Evolutionary conservation across 2,113 vertebrate species (phyloP).

Genomic region (Hyla sarda): DNA sequence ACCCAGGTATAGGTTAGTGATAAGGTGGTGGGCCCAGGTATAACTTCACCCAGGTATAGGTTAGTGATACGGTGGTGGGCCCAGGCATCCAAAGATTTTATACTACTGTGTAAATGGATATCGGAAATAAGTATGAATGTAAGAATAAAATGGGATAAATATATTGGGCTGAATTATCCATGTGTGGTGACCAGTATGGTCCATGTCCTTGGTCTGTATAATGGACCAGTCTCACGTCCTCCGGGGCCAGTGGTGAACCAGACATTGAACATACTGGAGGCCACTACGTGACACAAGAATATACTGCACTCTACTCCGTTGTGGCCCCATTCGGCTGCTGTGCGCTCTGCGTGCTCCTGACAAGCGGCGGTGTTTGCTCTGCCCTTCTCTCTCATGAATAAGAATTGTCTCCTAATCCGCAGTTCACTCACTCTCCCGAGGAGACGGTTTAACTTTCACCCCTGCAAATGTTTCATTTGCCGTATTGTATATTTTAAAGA

Average conservation of each 20-base stretch:
- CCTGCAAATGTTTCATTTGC: constrained; percentile 32
- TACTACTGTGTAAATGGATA: too few relatives aligned
- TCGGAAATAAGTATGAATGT: too few relatives aligned
- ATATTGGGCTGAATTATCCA: too few relatives aligned
- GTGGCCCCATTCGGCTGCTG: not conserved
- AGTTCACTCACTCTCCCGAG: constrained; percentile 1
- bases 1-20: not conserved
- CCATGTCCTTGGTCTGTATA: too few relatives aligned
- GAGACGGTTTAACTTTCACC: constrained; percentile 43
- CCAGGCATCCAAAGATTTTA: too few relatives aligned
- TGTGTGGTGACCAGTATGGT: too few relatives aligned
- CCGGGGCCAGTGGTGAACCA: not conserved
- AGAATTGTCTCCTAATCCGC: constrained; percentile 35
- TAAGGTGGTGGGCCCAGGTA: not conserved
- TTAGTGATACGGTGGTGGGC: too few relatives aligned
- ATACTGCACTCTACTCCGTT: constrained; percentile 28
- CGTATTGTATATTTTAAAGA: constrained; percentile 23
- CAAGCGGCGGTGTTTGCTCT: constrained; percentile 31
- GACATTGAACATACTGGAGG: constrained; percentile 11
- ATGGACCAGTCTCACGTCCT: not conserved
- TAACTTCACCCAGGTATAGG: not conserved
- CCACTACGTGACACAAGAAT: not conserved
- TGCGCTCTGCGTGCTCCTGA: not conserved
- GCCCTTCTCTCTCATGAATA: constrained; percentile 52
- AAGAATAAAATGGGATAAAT: too few relatives aligned